These are phyloP conservation scores for Drosophila mettleri DNA, from an alignment of 2,888 invertebrate genomes.

Conservation along the genomic window DNA sequence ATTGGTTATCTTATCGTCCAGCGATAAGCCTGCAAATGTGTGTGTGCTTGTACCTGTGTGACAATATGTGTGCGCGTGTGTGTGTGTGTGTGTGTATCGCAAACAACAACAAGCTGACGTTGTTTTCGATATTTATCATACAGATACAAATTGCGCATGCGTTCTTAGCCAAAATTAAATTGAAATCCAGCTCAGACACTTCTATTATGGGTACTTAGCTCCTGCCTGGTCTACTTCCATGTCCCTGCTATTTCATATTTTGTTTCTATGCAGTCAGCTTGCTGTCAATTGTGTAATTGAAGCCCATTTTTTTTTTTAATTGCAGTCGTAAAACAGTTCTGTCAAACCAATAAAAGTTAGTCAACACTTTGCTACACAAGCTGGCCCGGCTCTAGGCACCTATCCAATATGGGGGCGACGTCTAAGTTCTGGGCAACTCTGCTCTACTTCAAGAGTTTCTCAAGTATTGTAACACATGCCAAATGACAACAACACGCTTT, in stretches of 20 bases:
- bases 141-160: conserved; percentile 83
- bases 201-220: conserved; percentile 4
- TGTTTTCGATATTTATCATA: conserved; percentile 77
- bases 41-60: conserved; percentile 13
- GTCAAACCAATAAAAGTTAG: conserved; percentile 77
- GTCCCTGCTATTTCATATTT: conserved; percentile 10
- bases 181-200: conserved; percentile 16
- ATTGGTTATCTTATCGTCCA: conserved; percentile 82
- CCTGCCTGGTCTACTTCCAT: background rate
- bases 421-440: conserved; percentile 24
- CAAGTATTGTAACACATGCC: conserved; percentile 68
- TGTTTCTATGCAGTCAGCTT: conserved; percentile 30
- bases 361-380: conserved; percentile 52
- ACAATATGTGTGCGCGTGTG: conserved; percentile 8
- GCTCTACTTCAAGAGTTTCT: conserved; percentile 66
- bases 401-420: background rate
- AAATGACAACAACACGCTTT: conserved; percentile 24
- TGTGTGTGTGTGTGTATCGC: conserved; percentile 36
- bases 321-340: conserved; percentile 73
- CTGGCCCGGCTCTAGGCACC: conserved; percentile 7
- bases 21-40: conserved; percentile 48
- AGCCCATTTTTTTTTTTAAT: conserved; percentile 76
- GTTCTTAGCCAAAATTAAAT: conserved; percentile 67
- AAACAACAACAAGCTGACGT: conserved; percentile 56
- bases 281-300: conserved; percentile 77